These are phyloP conservation scores for Argentina silus DNA, from an alignment of 2,797 vertebrate species.

Conservation along the genomic window DNA sequence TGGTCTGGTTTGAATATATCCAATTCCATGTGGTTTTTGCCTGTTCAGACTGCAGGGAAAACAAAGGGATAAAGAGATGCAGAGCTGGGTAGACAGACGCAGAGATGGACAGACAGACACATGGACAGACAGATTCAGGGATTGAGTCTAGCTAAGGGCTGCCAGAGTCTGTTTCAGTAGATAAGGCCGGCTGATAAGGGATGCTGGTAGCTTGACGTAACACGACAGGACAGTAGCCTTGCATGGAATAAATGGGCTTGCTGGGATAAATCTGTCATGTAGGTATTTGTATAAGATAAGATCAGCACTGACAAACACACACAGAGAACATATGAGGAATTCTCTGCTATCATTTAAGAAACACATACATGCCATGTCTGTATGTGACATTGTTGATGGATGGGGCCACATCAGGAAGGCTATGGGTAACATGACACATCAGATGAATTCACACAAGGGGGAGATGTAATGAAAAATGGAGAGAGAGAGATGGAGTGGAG, in stretches of 20 bases:
- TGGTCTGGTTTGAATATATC: no score
- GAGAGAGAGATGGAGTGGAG: background rate
- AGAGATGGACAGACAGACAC: background rate
- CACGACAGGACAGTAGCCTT: no score
- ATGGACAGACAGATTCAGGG: background rate
- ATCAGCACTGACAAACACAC: no score
- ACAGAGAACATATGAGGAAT: background rate
- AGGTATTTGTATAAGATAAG: no score
- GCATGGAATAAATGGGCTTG: no score
- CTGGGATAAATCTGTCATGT: no score
- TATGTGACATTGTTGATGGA: constrained; percentile 3
- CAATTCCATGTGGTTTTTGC: no score
- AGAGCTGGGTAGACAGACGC: background rate
- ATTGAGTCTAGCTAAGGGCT: background rate
- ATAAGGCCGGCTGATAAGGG: no score
- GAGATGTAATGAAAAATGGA: background rate
- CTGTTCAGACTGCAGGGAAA: no score
- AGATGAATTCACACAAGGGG: background rate
- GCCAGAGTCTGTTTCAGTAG: no score
- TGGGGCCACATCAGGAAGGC: constrained; percentile 1
- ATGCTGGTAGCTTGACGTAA: no score
- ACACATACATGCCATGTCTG: background rate
- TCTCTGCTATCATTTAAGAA: background rate
- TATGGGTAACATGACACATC: background rate
- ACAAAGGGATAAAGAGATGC: no score